Evolutionary conservation across 2,888 invertebrate genomes (phyloP), one percentile per base, ranked within the genome.

Genomic region (Altica lythri): DNA sequence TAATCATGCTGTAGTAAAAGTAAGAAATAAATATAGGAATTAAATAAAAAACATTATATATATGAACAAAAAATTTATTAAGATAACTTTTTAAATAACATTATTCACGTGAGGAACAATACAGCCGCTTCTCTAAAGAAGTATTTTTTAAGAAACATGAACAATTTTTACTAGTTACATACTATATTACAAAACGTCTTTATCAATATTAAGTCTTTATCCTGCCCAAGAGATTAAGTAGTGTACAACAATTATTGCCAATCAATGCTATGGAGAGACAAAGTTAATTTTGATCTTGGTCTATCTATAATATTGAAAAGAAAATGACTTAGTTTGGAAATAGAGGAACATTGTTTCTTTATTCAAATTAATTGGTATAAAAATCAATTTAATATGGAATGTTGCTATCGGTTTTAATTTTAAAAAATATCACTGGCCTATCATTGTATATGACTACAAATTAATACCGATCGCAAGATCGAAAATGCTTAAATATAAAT

Each of bases 321-420:
- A 61, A 69, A 72, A 74, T 77, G 76, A 77, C 77, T 75, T 77
- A 75, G 75, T 74, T 72, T 72, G 64, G 72, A 69, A 72, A 42
- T 72, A 71, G n/a, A 77, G 77, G 77, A 77, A 76, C 77, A 76
- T 76, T 68, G 70, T 69, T 72, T 75, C 71, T 72, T 73, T 72
- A 71, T 72, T 72, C 71, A 70, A 73, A 59, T 27, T 51, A 72
- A 69, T 71, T 67, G 69, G 69, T 60, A 57, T 58, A 60, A 61
- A 60, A 57, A 60, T 46, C 34, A 27, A 43, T 52, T 37, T 45
- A 43, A 42, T 16, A 57, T 22, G 48, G 32, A 30, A 53, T 44
- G 29, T 55, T 56, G 59, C 57, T 51, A 46, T 61, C 49, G 46
- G 47, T 52, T 40, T 60, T 55, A 57, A 50, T 53, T 59, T 55